Base-by-base conservation (phyloP, 1,140 invertebrate species). In the Drosophila bocki region DNA sequence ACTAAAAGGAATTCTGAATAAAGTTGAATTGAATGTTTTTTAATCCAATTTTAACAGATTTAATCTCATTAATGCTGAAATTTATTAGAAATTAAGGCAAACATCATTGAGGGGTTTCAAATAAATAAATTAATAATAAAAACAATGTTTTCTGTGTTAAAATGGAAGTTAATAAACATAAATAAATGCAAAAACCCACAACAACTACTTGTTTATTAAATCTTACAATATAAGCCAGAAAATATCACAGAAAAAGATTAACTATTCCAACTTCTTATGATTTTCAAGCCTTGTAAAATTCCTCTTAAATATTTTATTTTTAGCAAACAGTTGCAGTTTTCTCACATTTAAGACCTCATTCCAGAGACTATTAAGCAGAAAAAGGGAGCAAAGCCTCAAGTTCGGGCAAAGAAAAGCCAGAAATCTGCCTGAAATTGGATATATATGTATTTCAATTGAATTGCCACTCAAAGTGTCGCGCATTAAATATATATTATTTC, bases 381-480 rank as follows among this genome's bases (percentile, higher is more conserved):
- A 56, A 22, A 35, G 6, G 19, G 3, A 17, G 54, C 19, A 41
- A 3, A 15, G 15, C 35, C 11, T n/a, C 15, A 57, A 26, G 35
- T 39, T 56, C 35, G 15, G 7, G 4, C n/a, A 4, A 35, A 1
- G 12, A 53, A 53, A 53, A 19, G 17, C 0, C n/a, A 37, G 13
- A 37, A 37, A 48, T 58, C 42, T 7, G 51, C 0, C 13, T 5
- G 22, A 29, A 41, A 67, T 48, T 57, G 6, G 22, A 60, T 13
- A 60, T 29, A 19, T 45, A 19, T 19, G 19, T 19, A 48, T 41
- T 22, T 26, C 44, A 50, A 32, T 53, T 29, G 29, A 29, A 7
- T 65, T 65, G 41, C 32, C 57, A 65, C 19, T 47, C 32, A 17
- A 32, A 47, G 6, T 63, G n/a, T 29, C 17, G 44, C 17, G 13